These are phyloP conservation scores for Drosophila histrio DNA, from an alignment of 2,888 invertebrate genomes.

Conservation along the genomic window DNA sequence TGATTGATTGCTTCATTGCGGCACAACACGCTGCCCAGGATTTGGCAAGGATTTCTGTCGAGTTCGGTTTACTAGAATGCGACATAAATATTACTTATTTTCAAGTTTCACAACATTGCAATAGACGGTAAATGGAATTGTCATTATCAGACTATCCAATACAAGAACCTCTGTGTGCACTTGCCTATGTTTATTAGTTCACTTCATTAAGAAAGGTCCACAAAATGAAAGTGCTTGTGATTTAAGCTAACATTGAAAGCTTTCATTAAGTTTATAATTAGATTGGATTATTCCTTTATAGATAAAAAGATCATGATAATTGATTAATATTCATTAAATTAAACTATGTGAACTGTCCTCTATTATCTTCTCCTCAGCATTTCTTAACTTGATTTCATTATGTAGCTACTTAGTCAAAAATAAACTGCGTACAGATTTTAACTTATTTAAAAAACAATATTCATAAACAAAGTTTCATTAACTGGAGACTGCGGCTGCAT, in stretches of 20 bases:
- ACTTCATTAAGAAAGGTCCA: not conserved
- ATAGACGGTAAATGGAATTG: conserved; percentile 6
- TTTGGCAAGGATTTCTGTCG: conserved; percentile 64
- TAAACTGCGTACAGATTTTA: not conserved
- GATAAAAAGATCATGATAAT: not conserved
- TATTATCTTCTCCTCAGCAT: no score
- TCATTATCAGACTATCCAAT: not conserved
- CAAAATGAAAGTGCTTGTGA: not conserved
- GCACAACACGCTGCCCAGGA: conserved; percentile 66
- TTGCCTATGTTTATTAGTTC: not conserved
- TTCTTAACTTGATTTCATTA: not conserved
- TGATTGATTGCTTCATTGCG: conserved; percentile 79
- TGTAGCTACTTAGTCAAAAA: not conserved
- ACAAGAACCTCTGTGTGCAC: not conserved
- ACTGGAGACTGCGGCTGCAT: conserved; percentile 34
- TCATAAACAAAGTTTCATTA: conserved; percentile 78
- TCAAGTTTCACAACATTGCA: conserved; percentile 5
- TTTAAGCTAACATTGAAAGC: not conserved
- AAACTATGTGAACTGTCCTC: not conserved
- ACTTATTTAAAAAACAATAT: conserved; percentile 77
- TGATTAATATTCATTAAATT: no score
- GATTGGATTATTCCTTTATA: not conserved
- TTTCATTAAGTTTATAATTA: not conserved
- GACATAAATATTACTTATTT: conserved; percentile 58
- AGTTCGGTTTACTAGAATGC: conserved; percentile 26